Base-by-base conservation (phyloP, 2,888 invertebrate species). In the Pocota personata region DNA sequence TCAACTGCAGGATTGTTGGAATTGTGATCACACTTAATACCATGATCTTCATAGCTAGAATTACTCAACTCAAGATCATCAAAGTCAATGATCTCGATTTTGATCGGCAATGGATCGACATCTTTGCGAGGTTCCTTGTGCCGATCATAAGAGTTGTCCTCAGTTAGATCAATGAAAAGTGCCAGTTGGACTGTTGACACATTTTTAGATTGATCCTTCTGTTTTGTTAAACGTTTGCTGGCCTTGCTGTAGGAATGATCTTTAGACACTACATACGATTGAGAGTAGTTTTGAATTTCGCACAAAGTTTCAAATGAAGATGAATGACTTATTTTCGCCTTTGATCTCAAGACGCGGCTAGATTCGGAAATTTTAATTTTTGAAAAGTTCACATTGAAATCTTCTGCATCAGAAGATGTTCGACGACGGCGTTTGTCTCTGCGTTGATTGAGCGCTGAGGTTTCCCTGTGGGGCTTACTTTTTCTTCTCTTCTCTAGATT, bases 181-280 rank as follows among this genome's bases (percentile, higher is more conserved):
- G 60, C 35, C 6, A 73, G 7, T 10, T 24, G 50, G 24, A 60
- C 35, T 14, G 50, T 37, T 10, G 60, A 10, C 4, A 37, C 1
- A 24, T n/a, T 27, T 6, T 14, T 10, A 7, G 6, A 3, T 7
- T 32, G 24, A 0, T 37, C 55, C 10, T 24, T 24, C 1, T 10
- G 6, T 16, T 32, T 35, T 2, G 48, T 14, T 5, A n/a, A 3
- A 4, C 21, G 48, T 19, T 55, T 55, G 16, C 55, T 64, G 3
- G 52, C 55, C n/a, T 64, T 62, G 19, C 73, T 64, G 52, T 75
- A 75, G 6, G 57, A 75, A 43, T 75, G 64, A 32, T 75, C 64
- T 1, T 66, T 64, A 6, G 57, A 57, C 1, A 66, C 46, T 3
- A 66, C 16, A 46, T 75, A 21, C 1, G 37, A 19, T 30, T 46